Base-by-base conservation (phyloP, 2,888 invertebrate species). In the Helleia helle region DNA sequence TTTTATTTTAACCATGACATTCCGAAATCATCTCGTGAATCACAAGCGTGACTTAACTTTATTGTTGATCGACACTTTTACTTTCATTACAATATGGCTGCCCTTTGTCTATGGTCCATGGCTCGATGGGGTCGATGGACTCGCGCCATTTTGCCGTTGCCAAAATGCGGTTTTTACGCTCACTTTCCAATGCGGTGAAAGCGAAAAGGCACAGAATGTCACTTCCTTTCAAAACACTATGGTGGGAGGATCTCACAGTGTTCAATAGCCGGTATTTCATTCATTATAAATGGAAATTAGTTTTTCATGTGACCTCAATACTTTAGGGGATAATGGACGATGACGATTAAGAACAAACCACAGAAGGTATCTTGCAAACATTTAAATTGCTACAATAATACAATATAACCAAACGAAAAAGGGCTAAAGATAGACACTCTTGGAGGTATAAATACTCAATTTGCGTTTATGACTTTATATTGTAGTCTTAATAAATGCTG, bases 161-260 rank as follows among this genome's bases (percentile, higher is more conserved):
- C 84, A 80, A 84, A 83, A 79, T 81, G 67, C 67, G 68, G 76
- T 81, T 83, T 83, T 83, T 81, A 81, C 83, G 74, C 75, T 81
- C 74, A 83, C 84, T 84, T 84, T 84, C 84, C 81, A 84, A 84
- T 80, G 74, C 56, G 71, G 84, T 84, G 84, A 84, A 84, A 84
- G 84, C 77, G 81, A 80, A 79, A 77, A 80, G 66, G 76, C 76
- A 73, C 75, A 58, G 70, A 81, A 79, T 80, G 79, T 80, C 80
- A 80, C 66, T 75, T 83, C 83, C 80, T 80, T 81, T 81, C 75
- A 71, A 68, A 70, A 62, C 64, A 72, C 65, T 72, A 71, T 77
- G 71, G 83, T 80, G 80, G 77, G 77, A 72, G 79, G 76, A 76
- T 63, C 66, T 48, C 51, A 50, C 52, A 47, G 64, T 61, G 58